Base-by-base conservation (phyloP, 1,140 invertebrate species). In the Lasaia peninsularis region DNA sequence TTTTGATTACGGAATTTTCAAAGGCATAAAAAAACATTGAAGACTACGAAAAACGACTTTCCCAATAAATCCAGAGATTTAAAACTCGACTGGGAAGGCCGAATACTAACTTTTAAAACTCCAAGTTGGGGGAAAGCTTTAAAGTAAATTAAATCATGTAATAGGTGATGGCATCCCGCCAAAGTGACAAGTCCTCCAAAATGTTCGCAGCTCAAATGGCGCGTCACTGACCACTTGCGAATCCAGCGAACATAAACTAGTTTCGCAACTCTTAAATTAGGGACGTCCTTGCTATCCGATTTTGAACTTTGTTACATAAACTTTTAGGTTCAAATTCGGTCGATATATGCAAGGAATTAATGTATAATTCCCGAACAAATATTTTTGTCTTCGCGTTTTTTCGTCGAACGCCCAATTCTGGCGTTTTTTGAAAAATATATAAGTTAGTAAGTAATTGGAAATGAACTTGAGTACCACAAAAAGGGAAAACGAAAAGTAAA, bases 171-270 rank as follows among this genome's bases (percentile, higher is more conserved):
- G 44, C 44, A 48, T 48, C 20, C 44, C 44, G 44, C 44, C 44
- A 48, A 48, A 48, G 44, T 48, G 44, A 48, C 44, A 48, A 44
- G 40, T 44, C 40, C 44, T 48, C 44, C 44, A 48, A 48, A 48
- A 48, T 48, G 44, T 48, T 48, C 44, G 21, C 44, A 48, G 21
- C 44, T 48, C 20, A 48, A 48, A 48, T 48, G 44, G 44, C 21
- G 44, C 44, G 44, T 48, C 20, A 16, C 44, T 48, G 44, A 48
- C 44, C 44, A 48, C 44, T 48, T 48, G 44, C 44, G 44, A 48
- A 48, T 18, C 44, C 20, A 21, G 44, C 24, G 24, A 28, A 4
- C 24, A 21, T 48, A 48, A 48, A 48, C 44, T 48, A 48, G 44
- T 48, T 48, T 48, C 18, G 44, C 21, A 48, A 48, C 44, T 48